Percentiles rank a stretch among this genome's conserved stretches.
These are phyloP conservation scores for Grapholita molesta DNA, from an alignment of 1,140 invertebrate species.

Conservation along the genomic window DNA sequence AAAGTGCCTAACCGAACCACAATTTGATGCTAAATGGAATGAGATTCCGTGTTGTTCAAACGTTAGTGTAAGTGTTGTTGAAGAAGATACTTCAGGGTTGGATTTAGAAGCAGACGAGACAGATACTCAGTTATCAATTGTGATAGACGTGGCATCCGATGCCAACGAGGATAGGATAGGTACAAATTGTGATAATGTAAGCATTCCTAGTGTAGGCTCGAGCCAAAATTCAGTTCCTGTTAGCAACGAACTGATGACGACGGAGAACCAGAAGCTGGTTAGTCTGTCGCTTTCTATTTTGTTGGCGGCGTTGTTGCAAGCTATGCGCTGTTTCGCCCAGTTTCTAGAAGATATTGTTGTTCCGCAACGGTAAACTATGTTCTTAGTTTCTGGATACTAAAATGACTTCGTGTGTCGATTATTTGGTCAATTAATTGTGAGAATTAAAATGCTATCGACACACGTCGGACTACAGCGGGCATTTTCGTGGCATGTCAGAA, in stretches of 20 bases:
- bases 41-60: constrained; percentile 74
- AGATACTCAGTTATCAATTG: constrained; percentile 46
- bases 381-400: neutral
- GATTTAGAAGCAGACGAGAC: constrained; percentile 25
- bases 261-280: constrained; percentile 67
- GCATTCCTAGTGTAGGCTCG: constrained; percentile 53
- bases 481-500: no score
- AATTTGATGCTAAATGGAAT: constrained; percentile 61
- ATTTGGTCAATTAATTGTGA: constrained; percentile 23
- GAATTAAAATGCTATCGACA: neutral
- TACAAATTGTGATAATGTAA: constrained; percentile 68
- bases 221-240: constrained; percentile 70
- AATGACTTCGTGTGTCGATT: neutral
- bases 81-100: constrained; percentile 25
- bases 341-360: constrained; percentile 71
- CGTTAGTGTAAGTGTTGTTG: constrained; percentile 51
- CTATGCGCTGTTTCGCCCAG: constrained; percentile 72
- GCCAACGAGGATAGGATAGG: constrained; percentile 32
- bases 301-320: constrained; percentile 63
- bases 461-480: no score
- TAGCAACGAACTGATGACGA: constrained; percentile 62
- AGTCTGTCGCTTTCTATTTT: constrained; percentile 68
- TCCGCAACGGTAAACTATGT: constrained; percentile 46
- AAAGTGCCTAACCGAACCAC: constrained; percentile 70
- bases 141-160: constrained; percentile 64